phyloP scores from a whole-genome alignment of 2,797 vertebrate species.

The Cygnus olor region DNA sequence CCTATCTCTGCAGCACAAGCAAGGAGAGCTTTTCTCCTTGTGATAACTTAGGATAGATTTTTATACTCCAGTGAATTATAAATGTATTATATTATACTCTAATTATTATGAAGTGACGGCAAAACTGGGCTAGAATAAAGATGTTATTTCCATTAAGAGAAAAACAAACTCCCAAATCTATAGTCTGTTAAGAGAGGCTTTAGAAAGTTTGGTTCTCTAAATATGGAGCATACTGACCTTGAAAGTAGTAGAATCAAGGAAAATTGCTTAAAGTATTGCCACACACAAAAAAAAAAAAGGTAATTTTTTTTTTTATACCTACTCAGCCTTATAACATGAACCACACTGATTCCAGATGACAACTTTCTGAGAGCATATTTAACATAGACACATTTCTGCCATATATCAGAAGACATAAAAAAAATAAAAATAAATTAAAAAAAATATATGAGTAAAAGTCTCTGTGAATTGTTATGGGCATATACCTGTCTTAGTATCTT shows the following conservation, averaged over 20 bases:
- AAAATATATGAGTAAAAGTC: neutral
- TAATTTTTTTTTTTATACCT: neutral
- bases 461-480: neutral
- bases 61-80: neutral
- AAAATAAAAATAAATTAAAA: neutral
- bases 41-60: fast-evolving
- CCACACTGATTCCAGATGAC: neutral
- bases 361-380: neutral
- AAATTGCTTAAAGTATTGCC: neutral
- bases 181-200: neutral
- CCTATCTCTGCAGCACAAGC: neutral
- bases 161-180: neutral
- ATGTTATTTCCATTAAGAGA: neutral
- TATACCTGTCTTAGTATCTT: neutral
- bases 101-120: neutral
- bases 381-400: neutral
- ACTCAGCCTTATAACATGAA: neutral
- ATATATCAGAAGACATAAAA: neutral
- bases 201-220: neutral
- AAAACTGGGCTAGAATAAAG: neutral
- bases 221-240: neutral
- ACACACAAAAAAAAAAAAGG: neutral
- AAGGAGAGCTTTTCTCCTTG: neutral
- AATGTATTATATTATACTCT: too few species aligned
- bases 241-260: neutral